A percentile compares a stretch with the other conserved stretches of the same genome.
Evolutionary conservation across 2,797 vertebrate species (phyloP).

Genomic region (Pseudocheirus occidentalis): DNA sequence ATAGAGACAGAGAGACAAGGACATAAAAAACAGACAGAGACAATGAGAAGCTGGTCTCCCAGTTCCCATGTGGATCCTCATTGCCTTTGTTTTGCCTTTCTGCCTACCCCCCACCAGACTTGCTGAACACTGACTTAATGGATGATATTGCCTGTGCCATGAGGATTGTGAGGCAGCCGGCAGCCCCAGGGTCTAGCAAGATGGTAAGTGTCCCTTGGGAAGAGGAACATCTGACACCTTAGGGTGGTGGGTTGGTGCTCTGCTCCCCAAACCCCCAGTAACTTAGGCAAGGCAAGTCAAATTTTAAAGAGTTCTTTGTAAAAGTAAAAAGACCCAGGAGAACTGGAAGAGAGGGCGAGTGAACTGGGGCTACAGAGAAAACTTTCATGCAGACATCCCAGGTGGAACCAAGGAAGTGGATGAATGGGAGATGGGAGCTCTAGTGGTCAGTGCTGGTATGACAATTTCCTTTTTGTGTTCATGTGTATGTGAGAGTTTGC

Average conservation of each 20-base stretch:
- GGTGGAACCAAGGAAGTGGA: not conserved
- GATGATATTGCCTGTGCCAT: constrained; percentile 71
- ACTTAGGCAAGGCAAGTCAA: not conserved
- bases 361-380: not conserved
- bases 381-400: not conserved
- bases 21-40: not conserved
- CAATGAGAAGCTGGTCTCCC: not conserved
- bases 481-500: not conserved
- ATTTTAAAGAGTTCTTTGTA: not conserved
- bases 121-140: constrained; percentile 59
- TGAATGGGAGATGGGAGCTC: not conserved
- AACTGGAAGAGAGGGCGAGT: not conserved
- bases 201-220: constrained; percentile 69
- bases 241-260: not conserved
- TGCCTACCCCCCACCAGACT: constrained; percentile 49
- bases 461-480: not conserved
- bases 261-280: not conserved
- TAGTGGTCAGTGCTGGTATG: too few relatives aligned
- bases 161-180: constrained; percentile 73
- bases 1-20: not conserved
- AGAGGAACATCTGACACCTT: not conserved
- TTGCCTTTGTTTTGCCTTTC: not conserved
- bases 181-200: constrained; percentile 63
- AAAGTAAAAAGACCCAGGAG: not conserved
- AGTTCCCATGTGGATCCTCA: not conserved